Base-by-base conservation (phyloP, 2,113 vertebrate genomes). In the Elaphurus davidianus region DNA sequence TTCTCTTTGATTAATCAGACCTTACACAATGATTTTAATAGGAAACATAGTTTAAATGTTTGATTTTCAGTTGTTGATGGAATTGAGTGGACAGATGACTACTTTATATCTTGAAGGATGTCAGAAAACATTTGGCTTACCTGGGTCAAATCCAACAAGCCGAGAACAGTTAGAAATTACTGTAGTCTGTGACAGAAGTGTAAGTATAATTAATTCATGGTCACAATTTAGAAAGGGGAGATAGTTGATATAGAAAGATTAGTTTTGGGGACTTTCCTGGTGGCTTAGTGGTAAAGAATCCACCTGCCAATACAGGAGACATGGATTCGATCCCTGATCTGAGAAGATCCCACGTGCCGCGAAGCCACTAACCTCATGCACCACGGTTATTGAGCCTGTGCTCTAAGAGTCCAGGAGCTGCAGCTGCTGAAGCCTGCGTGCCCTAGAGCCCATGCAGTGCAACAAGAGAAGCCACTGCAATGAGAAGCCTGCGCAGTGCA, bases 391-490 rank as follows among this genome's bases (percentile, higher is more conserved):
- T 40, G 71, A 76, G 13, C 71, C 36, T 40, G 36, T 43, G 23
- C 71, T 43, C 71, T 13, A 14, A 43, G 36, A 6, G 19, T 6
- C 36, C 36, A 27, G 71, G 36, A 76, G 23, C 71, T 25, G 71
- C 71, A 76, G 6, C 71, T 27, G 1, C 3, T 1, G 71, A 76
- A 27, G 12, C 36, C 67, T 43, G 36, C 0, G 0, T 3, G 71
- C 36, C 71, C 71, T 14, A 1, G 36, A 27, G 71, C 71, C 71
- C 36, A 13, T 3, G 36, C 0, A 0, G 21, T 7, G 71, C 23
- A 3, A 1, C 11, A 13, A 3, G 36, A 23, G 71, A 13, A 43
- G 71, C 71, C 21, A 2, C 71, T 25, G 36, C 71, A 25, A 2
- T 1, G 36, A 43, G 71, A 6, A 27, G 71, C 36, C 71, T 76